Evolutionary conservation across 2,888 invertebrate genomes (phyloP), one percentile per base, ranked within the genome.

Genomic region (Acronicta leporina): DNA sequence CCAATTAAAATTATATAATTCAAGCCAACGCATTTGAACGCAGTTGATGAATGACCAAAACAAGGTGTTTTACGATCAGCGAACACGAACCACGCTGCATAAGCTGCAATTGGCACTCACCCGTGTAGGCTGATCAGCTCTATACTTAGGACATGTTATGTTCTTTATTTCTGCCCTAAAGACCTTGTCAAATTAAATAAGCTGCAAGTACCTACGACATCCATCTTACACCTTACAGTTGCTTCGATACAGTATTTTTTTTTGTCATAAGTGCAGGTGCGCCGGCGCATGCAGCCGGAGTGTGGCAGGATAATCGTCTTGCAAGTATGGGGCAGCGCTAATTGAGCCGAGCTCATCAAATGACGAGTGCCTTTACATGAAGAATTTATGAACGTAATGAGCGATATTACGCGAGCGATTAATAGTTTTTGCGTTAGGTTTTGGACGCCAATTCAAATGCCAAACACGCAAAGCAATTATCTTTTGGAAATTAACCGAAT

Each of bases 1-100:
- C 81, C 87, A 89, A 89, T 89, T 89, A 90, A 80, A 80, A 82
- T 88, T 86, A 87, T 85, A 86, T 85, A 89, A 90, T 81, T 80
- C 76, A 62, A 77, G 69, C 63, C 74, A 70, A 77, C 66, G 68
- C 73, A 56, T 76, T 72, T 60, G 73, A 75, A 77, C 64, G 67
- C 70, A 68, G 59, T 78, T 85, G 86, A 87, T 84, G 75, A 66
- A 88, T 73, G 85, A 84, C 81, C 82, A 84, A 87, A 88, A 86
- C 85, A 87, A 79, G 70, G 66, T 70, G 74, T 75, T 87, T 88
- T 83, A 88, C 68, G 85, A 82, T 65, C 77, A 41, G 41, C 52
- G 40, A 76, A 76, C 87, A 87, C 83, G 86, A 84, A 83, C 59
- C 54, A 53, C 68, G 44, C 50, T 67, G 16, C 13, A 54, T 68